Base-by-base conservation (phyloP, 2,113 vertebrate species). In the Notechis scutatus region DNA sequence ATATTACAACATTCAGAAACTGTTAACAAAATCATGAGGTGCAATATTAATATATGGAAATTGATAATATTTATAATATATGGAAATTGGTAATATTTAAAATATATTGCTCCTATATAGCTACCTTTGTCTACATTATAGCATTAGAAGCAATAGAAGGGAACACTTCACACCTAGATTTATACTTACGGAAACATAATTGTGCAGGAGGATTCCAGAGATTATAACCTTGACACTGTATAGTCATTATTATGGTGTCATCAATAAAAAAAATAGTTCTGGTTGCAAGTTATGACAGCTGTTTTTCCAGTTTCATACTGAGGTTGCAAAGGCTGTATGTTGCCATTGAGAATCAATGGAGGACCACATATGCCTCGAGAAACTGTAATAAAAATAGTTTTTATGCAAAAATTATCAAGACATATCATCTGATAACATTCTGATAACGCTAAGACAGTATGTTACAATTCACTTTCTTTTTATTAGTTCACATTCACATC, bases 121-220 rank as follows among this genome's bases (percentile, higher is more conserved):
- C 20, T 7, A 34, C 9, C 11, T 56, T 34, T 88, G 26, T 56
- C 87, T 88, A n/a, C n/a, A n/a, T 14, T 54, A 88, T 34, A 54
- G 87, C 47, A 29, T 88, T 88, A 88, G 54, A 88, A 88, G 87
- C 88, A 90, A 90, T 29, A 90, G 15, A 90, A n/a, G 26, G n/a
- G 24, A 90, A 45, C 50, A 90, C 1, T 3, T 87, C 20, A 87
- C 5, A 64, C 5, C 56, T 52, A 24, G 29, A 64, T 92, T 87
- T 69, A 54, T 92, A 92, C 91, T 15, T 92, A 92, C 85, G 26
- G 12, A 88, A 52, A 87, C 91, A 92, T 88, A 59, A 29, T 29
- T 42, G 57, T 50, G 64, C 21, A 39, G 56, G 45, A 54, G 91
- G 91, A 0, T 64, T 5, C 91, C 91, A 92, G 10, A 23, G 23